These are phyloP conservation scores for Lerema accius DNA, from an alignment of 1,140 invertebrate species.

Conservation along the genomic window DNA sequence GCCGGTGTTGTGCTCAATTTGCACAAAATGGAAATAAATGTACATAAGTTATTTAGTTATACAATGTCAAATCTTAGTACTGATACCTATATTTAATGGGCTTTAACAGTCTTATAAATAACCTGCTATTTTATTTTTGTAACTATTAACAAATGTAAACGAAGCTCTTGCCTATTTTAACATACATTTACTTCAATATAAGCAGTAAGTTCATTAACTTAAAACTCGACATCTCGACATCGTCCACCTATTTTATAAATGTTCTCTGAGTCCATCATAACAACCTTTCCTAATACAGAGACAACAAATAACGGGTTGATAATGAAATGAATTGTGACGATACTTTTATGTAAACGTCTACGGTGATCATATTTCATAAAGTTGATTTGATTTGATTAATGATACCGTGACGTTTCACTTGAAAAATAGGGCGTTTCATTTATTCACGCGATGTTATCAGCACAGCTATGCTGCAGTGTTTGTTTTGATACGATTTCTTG, in stretches of 20 bases:
- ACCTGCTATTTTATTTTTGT: no score
- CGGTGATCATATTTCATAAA: not conserved
- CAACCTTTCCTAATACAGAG: no score
- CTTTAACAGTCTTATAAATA: no score
- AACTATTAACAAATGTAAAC: no score
- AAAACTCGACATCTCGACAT: no score
- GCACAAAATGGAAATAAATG: constrained; percentile 12
- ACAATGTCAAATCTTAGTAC: constrained; percentile 3
- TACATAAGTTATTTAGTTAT: constrained; percentile 6
- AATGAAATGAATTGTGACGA: not conserved
- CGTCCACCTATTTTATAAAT: no score
- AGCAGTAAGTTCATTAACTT: no score
- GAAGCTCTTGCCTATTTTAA: no score
- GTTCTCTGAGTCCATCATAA: no score
- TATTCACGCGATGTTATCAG: not conserved
- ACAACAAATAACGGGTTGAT: no score
- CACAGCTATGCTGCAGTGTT: not conserved
- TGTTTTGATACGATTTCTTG: not conserved
- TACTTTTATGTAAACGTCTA: not conserved
- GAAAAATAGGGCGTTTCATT: constrained; percentile 2
- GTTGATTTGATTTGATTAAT: constrained; percentile 4
- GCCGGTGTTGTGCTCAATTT: constrained; percentile 16
- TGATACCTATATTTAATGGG: no score
- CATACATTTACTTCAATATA: no score
- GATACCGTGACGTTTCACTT: not conserved